Conservation (phyloP, 37 sponge, comb jelly and placozoan genomes). For the Amphimedon queenslandica region DNA sequence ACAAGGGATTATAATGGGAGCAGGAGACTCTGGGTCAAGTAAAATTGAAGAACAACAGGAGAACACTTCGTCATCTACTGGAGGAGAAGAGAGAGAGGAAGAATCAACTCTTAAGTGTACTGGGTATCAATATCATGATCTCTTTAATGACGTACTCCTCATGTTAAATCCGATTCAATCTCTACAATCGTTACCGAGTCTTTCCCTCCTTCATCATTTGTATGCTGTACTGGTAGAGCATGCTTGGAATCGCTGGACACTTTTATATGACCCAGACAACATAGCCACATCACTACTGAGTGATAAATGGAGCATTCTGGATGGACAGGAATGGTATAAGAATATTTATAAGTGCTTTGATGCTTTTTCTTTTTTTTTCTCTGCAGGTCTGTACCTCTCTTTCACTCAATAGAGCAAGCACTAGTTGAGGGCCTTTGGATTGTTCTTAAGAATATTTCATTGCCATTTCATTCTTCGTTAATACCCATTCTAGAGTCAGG, state of each 20-base stretch:
- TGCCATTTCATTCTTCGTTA: conserved; percentile 35
- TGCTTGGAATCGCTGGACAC: conserved; percentile 45
- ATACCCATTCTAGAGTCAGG: conserved; percentile 35
- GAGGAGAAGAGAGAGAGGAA: background rate
- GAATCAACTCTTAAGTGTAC: background rate
- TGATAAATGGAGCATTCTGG: background rate
- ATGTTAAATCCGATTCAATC: background rate
- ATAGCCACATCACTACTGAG: background rate
- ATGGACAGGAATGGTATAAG: background rate
- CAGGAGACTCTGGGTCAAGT: background rate
- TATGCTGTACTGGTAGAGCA: background rate
- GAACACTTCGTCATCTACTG: background rate
- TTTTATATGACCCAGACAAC: conserved; percentile 45
- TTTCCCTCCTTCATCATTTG: background rate
- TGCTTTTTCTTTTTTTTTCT: background rate
- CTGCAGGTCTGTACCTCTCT: conserved; percentile 18
- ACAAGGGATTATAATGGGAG: background rate
- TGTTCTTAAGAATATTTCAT: conserved; percentile 24
- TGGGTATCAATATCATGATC: background rate
- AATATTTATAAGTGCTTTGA: background rate
- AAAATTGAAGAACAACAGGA: background rate
- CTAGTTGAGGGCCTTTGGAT: conserved; percentile 33
- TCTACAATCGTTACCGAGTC: background rate
- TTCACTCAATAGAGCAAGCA: conserved; percentile 28
- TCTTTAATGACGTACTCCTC: background rate